These are phyloP conservation scores for Galeopterus variegatus DNA, from an alignment of 2,113 vertebrate genomes.

Conservation along the genomic window DNA sequence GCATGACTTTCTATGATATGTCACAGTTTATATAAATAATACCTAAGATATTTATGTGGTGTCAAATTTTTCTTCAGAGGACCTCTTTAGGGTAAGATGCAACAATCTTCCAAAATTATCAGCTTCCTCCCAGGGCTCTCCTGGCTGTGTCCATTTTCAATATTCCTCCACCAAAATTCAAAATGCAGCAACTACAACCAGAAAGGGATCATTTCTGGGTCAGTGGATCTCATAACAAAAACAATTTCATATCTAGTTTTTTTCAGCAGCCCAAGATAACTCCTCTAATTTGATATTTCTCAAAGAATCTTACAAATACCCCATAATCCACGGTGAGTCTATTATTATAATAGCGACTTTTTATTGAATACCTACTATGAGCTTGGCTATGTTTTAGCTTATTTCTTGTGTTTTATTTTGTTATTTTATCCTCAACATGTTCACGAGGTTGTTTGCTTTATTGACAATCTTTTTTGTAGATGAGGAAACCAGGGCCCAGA, in stretches of 20 bases:
- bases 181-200: neutral
- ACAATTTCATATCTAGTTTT: neutral
- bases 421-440: neutral
- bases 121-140: no score
- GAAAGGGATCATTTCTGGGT: neutral
- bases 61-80: neutral
- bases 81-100: neutral
- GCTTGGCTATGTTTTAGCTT: neutral
- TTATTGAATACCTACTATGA: neutral
- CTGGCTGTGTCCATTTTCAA: no score
- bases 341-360: neutral
- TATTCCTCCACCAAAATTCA: neutral
- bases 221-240: neutral
- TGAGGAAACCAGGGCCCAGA: neutral
- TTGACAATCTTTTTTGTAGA: neutral
- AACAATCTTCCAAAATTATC: no score
- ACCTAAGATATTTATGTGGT: neutral
- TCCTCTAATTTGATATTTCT: neutral
- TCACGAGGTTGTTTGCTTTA: neutral
- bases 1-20: neutral
- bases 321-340: rapidly evolving
- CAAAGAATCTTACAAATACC: neutral
- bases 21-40: neutral
- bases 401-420: neutral
- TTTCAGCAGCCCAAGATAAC: neutral